These are phyloP conservation scores for Pangasius mekongensis DNA, from an alignment of 2,797 vertebrate genomes.

Conservation along the genomic window DNA sequence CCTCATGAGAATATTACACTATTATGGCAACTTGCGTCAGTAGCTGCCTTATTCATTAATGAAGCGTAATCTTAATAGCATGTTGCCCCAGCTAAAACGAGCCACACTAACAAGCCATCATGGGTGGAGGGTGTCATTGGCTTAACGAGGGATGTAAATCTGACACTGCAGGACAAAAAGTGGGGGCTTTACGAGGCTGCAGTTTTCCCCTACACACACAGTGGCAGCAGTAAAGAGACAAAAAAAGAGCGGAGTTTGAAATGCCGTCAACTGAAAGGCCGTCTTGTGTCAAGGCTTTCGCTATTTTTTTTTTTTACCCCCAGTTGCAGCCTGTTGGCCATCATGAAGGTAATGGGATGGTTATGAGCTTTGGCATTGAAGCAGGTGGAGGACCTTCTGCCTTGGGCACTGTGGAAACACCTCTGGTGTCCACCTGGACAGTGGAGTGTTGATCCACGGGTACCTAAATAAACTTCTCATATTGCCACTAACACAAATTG, in stretches of 20 bases:
- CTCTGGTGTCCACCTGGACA: slow-evolving; percentile 45
- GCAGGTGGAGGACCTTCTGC: slow-evolving; percentile 17
- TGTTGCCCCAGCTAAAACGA: slow-evolving; percentile 41
- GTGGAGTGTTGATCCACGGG: background rate
- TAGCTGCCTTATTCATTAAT: slow-evolving; percentile 47
- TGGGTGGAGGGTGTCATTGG: slow-evolving; percentile 50
- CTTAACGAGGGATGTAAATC: slow-evolving; percentile 60
- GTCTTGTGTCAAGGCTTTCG: slow-evolving; percentile 36
- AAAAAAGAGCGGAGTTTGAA: slow-evolving; percentile 40
- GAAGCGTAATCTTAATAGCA: slow-evolving; percentile 57
- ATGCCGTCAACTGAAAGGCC: slow-evolving; percentile 37
- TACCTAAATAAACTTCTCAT: background rate
- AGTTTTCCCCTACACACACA: slow-evolving; percentile 37
- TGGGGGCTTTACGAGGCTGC: slow-evolving; percentile 40
- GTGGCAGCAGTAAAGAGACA: slow-evolving; percentile 39
- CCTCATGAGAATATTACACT: background rate
- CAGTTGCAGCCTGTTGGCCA: slow-evolving; percentile 32
- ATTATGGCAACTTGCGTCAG: slow-evolving; percentile 39
- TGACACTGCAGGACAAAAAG: slow-evolving; percentile 48
- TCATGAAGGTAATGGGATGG: slow-evolving; percentile 41
- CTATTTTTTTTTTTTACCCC: slow-evolving; percentile 15
- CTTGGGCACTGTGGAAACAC: slow-evolving; percentile 20
- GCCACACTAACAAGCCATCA: slow-evolving; percentile 48
- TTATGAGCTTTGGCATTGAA: slow-evolving; percentile 40
- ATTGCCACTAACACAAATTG: background rate